Evolutionary conservation across 2,113 vertebrate species (phyloP).

Genomic region (Thamnaconus septentrionalis): DNA sequence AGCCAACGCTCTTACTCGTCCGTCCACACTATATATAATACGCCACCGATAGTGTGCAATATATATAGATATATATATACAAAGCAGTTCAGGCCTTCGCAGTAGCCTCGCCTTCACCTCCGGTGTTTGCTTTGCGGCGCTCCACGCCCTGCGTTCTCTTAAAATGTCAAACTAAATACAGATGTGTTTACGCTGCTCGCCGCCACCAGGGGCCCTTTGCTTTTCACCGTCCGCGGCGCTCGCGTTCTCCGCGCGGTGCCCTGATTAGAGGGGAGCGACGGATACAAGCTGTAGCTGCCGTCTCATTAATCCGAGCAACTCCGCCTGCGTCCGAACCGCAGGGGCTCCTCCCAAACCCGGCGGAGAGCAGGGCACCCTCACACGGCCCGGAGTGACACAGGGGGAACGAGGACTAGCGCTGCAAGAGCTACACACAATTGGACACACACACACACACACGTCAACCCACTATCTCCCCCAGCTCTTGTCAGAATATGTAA

Average conservation of each 20-base stretch:
- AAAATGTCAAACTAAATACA: conserved; percentile 28
- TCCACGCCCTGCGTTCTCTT: conserved; percentile 17
- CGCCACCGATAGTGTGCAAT: conserved; percentile 22
- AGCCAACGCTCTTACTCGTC: conserved; percentile 54
- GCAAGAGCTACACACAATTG: not conserved
- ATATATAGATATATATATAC: not conserved
- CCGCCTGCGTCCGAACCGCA: conserved; percentile 42
- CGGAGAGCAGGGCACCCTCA: conserved; percentile 28
- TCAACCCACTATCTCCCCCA: conserved; percentile 13
- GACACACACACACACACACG: too few species aligned
- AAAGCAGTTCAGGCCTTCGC: conserved; percentile 13
- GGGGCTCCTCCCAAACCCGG: conserved; percentile 56
- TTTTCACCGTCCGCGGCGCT: conserved; percentile 28
- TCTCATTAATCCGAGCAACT: conserved; percentile 54
- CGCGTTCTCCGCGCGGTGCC: conserved; percentile 29
- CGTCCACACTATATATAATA: conserved; percentile 41
- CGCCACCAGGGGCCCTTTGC: conserved; percentile 21
- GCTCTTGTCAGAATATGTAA: conserved; percentile 31
- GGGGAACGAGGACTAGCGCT: conserved; percentile 20
- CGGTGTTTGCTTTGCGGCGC: conserved; percentile 11
- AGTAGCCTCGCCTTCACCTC: conserved; percentile 5
- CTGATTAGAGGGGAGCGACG: conserved; percentile 58
- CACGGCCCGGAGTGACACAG: not conserved
- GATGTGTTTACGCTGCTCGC: conserved; percentile 36
- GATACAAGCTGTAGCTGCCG: conserved; percentile 34